Evolutionary conservation across 1,140 invertebrate species (phyloP).

Genomic region (Drosophila athabasca): DNA sequence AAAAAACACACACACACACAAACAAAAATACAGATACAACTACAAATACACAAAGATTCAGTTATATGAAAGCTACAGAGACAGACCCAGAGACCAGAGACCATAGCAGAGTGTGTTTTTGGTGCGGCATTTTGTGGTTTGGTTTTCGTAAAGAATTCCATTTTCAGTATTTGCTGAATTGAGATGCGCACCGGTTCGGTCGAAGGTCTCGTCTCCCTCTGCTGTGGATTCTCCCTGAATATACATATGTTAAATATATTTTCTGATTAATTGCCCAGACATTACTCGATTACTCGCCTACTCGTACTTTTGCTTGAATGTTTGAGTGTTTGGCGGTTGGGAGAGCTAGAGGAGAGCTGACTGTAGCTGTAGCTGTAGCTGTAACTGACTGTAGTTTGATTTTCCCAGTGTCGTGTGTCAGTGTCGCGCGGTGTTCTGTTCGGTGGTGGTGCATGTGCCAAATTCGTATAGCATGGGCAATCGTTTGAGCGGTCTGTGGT

Average conservation of each 20-base stretch:
- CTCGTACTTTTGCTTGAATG: not conserved
- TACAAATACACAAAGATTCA: conserved; percentile 10
- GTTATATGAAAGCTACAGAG: conserved; percentile 62
- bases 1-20: conserved; percentile 22
- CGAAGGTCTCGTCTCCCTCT: not conserved
- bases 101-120: conserved; percentile 62
- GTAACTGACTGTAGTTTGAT: not conserved
- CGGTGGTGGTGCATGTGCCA: conserved; percentile 34
- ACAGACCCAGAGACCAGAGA: conserved; percentile 25
- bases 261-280: conserved; percentile 9
- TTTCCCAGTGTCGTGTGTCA: not conserved
- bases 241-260: conserved; percentile 3
- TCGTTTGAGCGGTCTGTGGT: conserved; percentile 81
- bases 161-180: conserved; percentile 83
- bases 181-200: conserved; percentile 78
- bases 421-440: conserved; percentile 8
- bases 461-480: conserved; percentile 73
- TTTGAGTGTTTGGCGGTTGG: too few species aligned
- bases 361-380: too few species aligned
- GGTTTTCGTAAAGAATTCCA: conserved; percentile 81
- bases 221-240: conserved; percentile 11
- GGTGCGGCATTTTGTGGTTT: conserved; percentile 73
- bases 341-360: not conserved
- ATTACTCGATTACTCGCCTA: not conserved
- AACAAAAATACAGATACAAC: conserved; percentile 14